These are phyloP conservation scores for Terrapene triunguis DNA, from an alignment of 2,113 vertebrate genomes.

Conservation along the genomic window DNA sequence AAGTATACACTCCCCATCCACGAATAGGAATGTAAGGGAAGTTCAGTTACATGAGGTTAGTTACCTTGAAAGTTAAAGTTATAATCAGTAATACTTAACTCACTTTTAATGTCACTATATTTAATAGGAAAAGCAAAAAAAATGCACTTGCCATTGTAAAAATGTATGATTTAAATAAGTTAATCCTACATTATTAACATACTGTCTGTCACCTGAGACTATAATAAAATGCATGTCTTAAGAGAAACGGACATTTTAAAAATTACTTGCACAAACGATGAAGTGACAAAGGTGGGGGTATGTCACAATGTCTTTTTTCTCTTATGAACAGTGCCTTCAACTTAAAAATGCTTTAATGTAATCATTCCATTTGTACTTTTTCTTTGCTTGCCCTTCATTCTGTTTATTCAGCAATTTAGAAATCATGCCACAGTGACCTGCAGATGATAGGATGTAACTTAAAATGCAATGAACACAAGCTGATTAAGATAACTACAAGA, in stretches of 20 bases:
- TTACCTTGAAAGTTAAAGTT: neutral
- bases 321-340: constrained; percentile 25
- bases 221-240: accelerated
- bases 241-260: neutral
- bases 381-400: neutral
- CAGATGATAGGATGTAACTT: neutral
- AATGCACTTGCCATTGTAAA: neutral
- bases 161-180: accelerated
- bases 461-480: neutral
- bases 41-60: neutral
- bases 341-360: constrained; percentile 3
- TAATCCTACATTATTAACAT: neutral
- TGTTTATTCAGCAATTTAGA: constrained; percentile 29
- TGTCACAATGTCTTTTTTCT: neutral
- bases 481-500: neutral
- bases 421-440: neutral
- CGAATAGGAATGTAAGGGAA: neutral
- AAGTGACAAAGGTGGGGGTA: neutral
- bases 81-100: neutral
- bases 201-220: accelerated
- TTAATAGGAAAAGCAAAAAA: neutral
- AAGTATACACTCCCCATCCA: neutral
- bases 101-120: neutral
- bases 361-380: neutral
- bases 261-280: neutral